Percentiles rank a stretch among this genome's conserved stretches.
Conservation (phyloP, 1,140 invertebrate genomes). For the Hylaeus volcanicus region DNA sequence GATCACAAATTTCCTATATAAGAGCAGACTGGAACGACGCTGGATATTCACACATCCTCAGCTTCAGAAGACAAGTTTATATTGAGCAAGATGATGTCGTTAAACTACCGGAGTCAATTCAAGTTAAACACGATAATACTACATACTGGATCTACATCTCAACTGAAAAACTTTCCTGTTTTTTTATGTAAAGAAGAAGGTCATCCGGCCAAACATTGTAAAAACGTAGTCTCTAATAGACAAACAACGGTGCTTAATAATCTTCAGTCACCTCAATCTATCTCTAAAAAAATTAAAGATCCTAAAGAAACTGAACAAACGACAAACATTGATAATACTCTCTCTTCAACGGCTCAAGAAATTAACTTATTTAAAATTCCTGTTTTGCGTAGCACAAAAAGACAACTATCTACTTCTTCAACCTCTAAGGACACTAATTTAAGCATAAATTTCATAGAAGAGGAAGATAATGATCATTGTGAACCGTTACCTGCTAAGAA, state of each 20-base stretch:
- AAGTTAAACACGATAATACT: background rate
- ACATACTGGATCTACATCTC: constrained; percentile 21
- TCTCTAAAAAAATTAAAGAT: no score
- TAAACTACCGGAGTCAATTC: background rate
- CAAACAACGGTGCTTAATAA: background rate
- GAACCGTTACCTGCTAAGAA: no score
- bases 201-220: constrained; percentile 18
- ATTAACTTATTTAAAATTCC: no score
- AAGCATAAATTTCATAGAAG: no score
- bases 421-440: no score
- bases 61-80: constrained; percentile 16
- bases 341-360: no score
- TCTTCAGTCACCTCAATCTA: background rate
- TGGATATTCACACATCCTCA: constrained; percentile 1
- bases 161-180: constrained; percentile 22
- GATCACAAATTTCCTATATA: background rate
- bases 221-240: background rate
- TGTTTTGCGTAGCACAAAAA: no score
- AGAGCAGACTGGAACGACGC: background rate
- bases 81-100: background rate
- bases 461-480: no score
- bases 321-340: no score
- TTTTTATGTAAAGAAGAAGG: constrained; percentile 19
- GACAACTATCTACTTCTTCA: no score
- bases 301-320: no score